Base-by-base conservation (phyloP, 2,113 vertebrate genomes). In the Brevimyrus niger region DNA sequence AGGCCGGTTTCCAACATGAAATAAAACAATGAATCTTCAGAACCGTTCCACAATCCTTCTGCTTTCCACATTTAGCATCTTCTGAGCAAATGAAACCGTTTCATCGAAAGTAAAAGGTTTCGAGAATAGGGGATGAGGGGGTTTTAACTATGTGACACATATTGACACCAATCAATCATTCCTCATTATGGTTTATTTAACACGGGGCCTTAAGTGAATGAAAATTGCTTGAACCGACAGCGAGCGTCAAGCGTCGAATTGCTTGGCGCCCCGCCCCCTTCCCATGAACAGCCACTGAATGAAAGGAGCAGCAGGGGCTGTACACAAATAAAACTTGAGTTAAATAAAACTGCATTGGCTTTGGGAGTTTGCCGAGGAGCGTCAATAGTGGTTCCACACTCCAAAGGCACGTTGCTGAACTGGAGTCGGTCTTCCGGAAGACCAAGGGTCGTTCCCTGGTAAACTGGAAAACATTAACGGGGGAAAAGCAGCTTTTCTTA, bases 181-280 rank as follows among this genome's bases (percentile, higher is more conserved):
- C 8, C 7, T 8, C 55, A 61, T 61, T 84, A 90, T 91, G 48
- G 46, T 73, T 88, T 89, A 82, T 69, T 90, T 38, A 47, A 89
- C 91, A 93, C 6, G 31, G 46, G 73, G 92, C 87, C 48, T 89
- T 50, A 50, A 90, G 89, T 90, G 93, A 95, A 93, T 93, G 91
- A 80, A 38, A 92, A 91, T 89, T 73, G 90, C 89, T 89, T 47
- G 92, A 93, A 86, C 19, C 47, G 17, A 47, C 83, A 47, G 23
- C 3, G 10, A 17, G 47, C 2, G 6, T 10, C 35, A 1, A 2
- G 13, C 17, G 51, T 17, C 4, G 17, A 21, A 53, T 19, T 38
- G 17, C 73, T 7, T 3, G 17, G 35, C 0, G 35, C 15, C 31
- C 35, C 11, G 17, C 35, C 73, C 69, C 35, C 35, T 80, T 80